phyloP scores from a whole-genome alignment of 2,113 vertebrate genomes.

The Irena cyanogastra region DNA sequence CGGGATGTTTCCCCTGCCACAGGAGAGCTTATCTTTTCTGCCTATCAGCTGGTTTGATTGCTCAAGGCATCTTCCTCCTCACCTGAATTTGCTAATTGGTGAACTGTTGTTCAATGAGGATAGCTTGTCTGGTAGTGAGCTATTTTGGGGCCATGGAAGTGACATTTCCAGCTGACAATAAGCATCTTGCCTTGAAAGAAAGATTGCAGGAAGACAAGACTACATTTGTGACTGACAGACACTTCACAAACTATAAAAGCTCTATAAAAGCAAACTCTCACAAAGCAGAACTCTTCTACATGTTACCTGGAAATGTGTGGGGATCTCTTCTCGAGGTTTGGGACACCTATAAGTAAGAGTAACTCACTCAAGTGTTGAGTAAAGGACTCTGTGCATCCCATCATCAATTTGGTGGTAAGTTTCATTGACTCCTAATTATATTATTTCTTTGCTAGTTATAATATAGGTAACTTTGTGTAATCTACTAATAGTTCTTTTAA shows the following conservation, averaged over 20 bases:
- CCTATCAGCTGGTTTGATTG: neutral
- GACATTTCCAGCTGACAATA: neutral
- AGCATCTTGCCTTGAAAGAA: neutral
- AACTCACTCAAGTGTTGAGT: neutral
- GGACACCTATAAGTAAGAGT: neutral
- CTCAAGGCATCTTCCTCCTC: neutral
- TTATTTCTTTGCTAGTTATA: neutral
- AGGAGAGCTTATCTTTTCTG: neutral
- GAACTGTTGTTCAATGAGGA: neutral
- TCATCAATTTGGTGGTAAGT: rapidly evolving
- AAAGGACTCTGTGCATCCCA: neutral
- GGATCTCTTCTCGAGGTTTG: neutral
- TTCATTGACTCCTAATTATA: neutral
- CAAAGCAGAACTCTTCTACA: neutral
- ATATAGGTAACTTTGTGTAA: neutral
- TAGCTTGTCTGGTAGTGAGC: too few relatives aligned
- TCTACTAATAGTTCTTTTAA: neutral
- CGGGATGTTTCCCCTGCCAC: neutral
- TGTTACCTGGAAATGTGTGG: neutral
- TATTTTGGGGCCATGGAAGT: rapidly evolving
- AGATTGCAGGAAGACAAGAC: neutral
- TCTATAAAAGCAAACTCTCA: neutral
- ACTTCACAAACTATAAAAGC: neutral
- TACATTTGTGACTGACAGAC: neutral
- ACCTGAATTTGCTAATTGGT: neutral